Evolutionary conservation across 1,140 invertebrate species (phyloP), one percentile per base, ranked within the genome.

Genomic region (Anadara kagoshimensis): DNA sequence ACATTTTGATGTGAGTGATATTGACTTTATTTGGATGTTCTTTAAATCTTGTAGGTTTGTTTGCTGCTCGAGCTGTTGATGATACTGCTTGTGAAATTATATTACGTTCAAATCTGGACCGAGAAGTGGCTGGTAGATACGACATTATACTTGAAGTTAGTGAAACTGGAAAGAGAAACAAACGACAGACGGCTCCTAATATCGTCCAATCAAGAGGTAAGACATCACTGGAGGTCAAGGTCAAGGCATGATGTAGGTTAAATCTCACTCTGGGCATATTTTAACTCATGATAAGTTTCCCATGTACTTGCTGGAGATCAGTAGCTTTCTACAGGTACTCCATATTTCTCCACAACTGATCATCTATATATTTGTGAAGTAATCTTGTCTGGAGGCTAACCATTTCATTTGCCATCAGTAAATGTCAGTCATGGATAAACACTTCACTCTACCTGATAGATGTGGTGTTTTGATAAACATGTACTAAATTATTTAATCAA

Each of bases 101-200:
- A 1, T 24, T 78, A 26, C 56, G 22, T 41, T 45, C 68, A 12
- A 67, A 47, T 11, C 47, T 78, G 14, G 73, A 78, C 53, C 44
- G 76, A 64, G 76, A 78, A 56, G 26, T 45, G 2, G 58, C 41
- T 10, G 56, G 16, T 22, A 18, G 26, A 11, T 75, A 75, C 43
- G 72, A 75, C 45, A 54, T 78, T 22, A 69, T 69, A 0, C 53
- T 78, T 12, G 45, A 53, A 29, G 69, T 72, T 10, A 44, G 47
- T 41, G 64, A 67, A 24, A 29, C 29, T 24, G 43, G 26, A 49
- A 67, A 18, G 22, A 56, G 64, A 36, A 67, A 49, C 16, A 67
- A 67, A 29, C 26, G 64, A 24, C 64, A 67, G 29, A 43, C 62
- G 10, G 22, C 43, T 11, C n/a, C 59, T 36, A 45, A 41, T 47